Evolutionary conservation across 1,140 invertebrate genomes (phyloP).

Genomic region (Pantala flavescens): DNA sequence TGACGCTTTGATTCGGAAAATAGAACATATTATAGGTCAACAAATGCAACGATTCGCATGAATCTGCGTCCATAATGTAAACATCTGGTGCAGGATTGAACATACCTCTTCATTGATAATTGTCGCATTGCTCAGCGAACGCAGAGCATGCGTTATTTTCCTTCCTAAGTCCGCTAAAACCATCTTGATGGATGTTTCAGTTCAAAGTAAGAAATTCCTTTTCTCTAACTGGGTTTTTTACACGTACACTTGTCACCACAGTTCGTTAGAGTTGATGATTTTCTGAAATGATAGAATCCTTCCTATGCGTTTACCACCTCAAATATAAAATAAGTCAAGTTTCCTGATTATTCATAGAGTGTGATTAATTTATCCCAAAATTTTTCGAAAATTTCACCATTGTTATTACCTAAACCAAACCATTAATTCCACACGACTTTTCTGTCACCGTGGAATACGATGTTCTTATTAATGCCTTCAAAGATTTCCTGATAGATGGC

Average conservation of each 20-base stretch:
- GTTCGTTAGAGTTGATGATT: background rate
- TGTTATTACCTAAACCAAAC: background rate
- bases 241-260: background rate
- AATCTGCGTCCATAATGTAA: too few species aligned
- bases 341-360: background rate
- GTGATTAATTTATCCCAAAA: background rate
- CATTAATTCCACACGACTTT: background rate
- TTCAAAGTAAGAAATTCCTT: background rate
- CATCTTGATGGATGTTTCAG: constrained; percentile 52
- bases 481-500: background rate
- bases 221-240: background rate
- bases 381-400: background rate
- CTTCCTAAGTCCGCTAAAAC: constrained; percentile 99
- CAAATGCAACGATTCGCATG: too few species aligned
- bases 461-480: background rate
- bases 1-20: too few species aligned
- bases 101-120: constrained; percentile 96
- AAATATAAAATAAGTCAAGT: background rate
- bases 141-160: constrained; percentile 96
- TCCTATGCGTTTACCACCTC: background rate
- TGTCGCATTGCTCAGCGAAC: constrained; percentile 95
- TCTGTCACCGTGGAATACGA: constrained; percentile 7
- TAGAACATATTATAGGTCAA: too few species aligned
- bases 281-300: background rate
- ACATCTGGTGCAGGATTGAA: background rate